These are phyloP conservation scores for Cydia splendana DNA, from an alignment of 1,140 invertebrate species.

Conservation along the genomic window DNA sequence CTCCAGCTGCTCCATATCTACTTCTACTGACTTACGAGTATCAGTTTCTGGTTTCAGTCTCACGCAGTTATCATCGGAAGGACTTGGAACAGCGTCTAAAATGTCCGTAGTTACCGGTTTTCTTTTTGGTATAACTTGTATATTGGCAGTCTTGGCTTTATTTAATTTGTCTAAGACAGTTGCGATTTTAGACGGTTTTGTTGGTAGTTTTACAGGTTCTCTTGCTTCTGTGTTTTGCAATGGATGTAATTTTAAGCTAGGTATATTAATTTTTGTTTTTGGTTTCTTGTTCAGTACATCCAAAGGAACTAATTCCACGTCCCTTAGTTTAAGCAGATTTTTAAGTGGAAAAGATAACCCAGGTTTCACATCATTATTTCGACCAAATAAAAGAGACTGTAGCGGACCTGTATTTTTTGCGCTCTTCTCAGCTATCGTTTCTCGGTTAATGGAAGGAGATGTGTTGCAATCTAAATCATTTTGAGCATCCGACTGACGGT, in stretches of 20 bases:
- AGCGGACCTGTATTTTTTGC: conserved; percentile 12
- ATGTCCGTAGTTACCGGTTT: conserved; percentile 35
- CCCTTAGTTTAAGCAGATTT: conserved; percentile 45
- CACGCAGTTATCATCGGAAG: conserved; percentile 38
- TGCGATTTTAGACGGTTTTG: not conserved
- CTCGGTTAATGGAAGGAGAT: not conserved
- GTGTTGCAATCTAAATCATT: not conserved
- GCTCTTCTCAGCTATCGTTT: not conserved
- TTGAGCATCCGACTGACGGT: not conserved
- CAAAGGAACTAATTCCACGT: conserved; percentile 40
- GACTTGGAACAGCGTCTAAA: conserved; percentile 38
- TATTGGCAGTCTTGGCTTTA: conserved; percentile 8
- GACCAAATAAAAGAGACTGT: conserved; percentile 34
- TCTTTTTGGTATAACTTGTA: conserved; percentile 24
- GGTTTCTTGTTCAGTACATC: not conserved
- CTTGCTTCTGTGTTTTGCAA: not conserved
- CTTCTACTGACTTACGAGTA: not conserved
- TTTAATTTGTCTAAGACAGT: not conserved
- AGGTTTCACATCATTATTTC: conserved; percentile 25
- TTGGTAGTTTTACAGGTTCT: not conserved
- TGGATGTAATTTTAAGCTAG: not conserved
- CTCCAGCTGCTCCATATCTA: not conserved
- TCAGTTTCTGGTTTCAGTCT: conserved; percentile 25
- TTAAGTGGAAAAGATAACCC: conserved; percentile 35
- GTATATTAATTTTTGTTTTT: conserved; percentile 4